Evolutionary conservation across 2,888 invertebrate genomes (phyloP).

Genomic region (Neuroscelio doddi): DNA sequence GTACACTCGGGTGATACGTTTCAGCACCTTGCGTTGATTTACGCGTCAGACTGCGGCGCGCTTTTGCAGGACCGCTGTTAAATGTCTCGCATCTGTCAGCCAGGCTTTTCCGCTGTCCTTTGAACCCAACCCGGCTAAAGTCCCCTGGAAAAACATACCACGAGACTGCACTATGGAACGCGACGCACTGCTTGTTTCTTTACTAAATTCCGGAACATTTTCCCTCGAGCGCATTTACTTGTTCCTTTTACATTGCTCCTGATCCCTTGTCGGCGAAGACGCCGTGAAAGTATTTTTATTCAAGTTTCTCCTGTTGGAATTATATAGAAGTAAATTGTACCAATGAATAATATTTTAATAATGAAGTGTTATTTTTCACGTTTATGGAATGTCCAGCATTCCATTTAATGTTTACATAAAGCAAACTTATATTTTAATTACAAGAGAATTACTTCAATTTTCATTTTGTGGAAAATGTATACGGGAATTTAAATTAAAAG

Average conservation of each 20-base stretch:
- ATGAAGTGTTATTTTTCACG: conserved; percentile 26
- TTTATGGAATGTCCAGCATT: conserved; percentile 2
- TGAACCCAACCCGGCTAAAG: conserved; percentile 32
- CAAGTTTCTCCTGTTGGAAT: conserved; percentile 20
- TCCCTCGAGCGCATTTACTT: conserved; percentile 22
- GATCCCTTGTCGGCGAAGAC: conserved; percentile 32
- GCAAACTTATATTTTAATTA: too few species aligned
- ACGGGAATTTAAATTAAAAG: too few species aligned
- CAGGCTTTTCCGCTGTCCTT: conserved; percentile 55
- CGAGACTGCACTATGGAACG: conserved; percentile 1
- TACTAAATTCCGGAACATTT: conserved; percentile 42
- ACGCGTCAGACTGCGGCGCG: conserved; percentile 56
- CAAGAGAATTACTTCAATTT: too few species aligned
- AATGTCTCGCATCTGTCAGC: conserved; percentile 68
- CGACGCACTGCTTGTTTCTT: conserved; percentile 36
- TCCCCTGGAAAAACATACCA: conserved; percentile 45
- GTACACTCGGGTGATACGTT: conserved; percentile 47
- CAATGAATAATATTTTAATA: conserved; percentile 27
- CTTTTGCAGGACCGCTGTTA: conserved; percentile 56
- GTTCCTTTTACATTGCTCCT: conserved; percentile 28
- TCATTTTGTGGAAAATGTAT: too few species aligned
- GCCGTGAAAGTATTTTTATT: conserved; percentile 36
- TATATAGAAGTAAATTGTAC: conserved; percentile 15
- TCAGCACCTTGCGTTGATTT: conserved; percentile 66
- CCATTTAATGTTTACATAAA: too few species aligned